Evolutionary conservation across 2,797 vertebrate genomes (phyloP), one percentile per base, ranked within the genome.

Genomic region (Sebastiscus albofasciatus): DNA sequence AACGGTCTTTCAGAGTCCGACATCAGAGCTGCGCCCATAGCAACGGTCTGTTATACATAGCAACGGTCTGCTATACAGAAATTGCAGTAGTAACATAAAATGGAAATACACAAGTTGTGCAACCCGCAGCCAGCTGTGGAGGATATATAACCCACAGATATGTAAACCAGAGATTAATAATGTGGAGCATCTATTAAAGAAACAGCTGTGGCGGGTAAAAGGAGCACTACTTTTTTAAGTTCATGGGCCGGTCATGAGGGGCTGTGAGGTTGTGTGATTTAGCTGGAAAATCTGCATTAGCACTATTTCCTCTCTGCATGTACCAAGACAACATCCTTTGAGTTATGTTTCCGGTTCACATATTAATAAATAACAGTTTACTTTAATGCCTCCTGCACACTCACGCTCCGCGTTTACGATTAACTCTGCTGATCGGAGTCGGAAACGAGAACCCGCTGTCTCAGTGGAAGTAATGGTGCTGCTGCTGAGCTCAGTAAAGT

Each of bases 401-500:
- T 26, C 12, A 39, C 3, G 14, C 36, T 26, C n/a, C n/a, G 14
- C 4, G 26, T 75, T 62, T 42, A 24, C 8, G 8, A 74, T 83
- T 67, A 81, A 59, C 60, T 69, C 3, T 26, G 36, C 55, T 68
- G 62, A 79, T 55, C 54, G 46, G 60, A 77, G 33, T 14, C 1
- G 8, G 70, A 72, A 36, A 67, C 1, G 6, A 54, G 77, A 75
- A 79, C 62, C 16, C 2, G 83, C 81, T 58, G 76, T 8, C 31
- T 75, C 75, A 73, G 80, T 64, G 75, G 75, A 71, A 75, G 61
- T 83, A 77, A 72, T 31, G 59, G 12, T 22, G 55, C 42, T 52
- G 60, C 46, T 70, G 62, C 75, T 85, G 81, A 84, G 58, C 77
- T 85, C 55, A 26, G 79, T 55, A 8, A 69, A 67, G 29, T 80